Evolutionary conservation across 2,888 invertebrate genomes (phyloP).

Genomic region (Pseudeuparius sepicola): DNA sequence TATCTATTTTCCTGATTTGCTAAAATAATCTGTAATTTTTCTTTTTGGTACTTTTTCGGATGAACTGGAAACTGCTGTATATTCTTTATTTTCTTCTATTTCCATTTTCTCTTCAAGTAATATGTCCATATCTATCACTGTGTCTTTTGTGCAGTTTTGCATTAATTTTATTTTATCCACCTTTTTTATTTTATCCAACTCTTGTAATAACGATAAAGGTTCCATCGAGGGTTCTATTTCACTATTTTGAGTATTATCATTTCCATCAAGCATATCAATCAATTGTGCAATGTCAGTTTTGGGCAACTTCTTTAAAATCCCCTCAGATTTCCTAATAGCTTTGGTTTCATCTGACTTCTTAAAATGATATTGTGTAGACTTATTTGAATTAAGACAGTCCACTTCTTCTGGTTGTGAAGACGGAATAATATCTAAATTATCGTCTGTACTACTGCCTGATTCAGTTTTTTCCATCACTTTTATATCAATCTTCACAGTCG

Average conservation of each 20-base stretch:
- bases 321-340: constrained; percentile 14
- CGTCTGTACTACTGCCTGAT: too few species aligned
- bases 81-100: constrained; percentile 14
- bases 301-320: constrained; percentile 22
- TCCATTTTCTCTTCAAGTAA: constrained; percentile 3
- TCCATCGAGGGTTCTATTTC: too few species aligned
- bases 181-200: too few species aligned
- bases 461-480: too few species aligned
- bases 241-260: constrained; percentile 18
- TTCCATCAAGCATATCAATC: constrained; percentile 30
- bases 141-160: too few species aligned
- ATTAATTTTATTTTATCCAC: too few species aligned
- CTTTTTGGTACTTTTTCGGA: constrained; percentile 20
- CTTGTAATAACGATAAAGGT: too few species aligned
- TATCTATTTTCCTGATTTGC: constrained; percentile 7
- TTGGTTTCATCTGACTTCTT: constrained; percentile 16
- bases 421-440: constrained; percentile 25
- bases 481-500: too few species aligned
- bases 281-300: constrained; percentile 25
- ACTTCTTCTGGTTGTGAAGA: constrained; percentile 23
- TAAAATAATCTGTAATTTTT: constrained; percentile 31
- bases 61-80: constrained; percentile 13
- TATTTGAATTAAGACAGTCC: too few species aligned
- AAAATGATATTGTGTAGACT: too few species aligned
- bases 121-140: too few species aligned